A percentile compares a stretch with the other conserved stretches of the same genome.
Evolutionary conservation across 2,113 vertebrate species (phyloP).

Genomic region (Protomyctophum bolini): DNA sequence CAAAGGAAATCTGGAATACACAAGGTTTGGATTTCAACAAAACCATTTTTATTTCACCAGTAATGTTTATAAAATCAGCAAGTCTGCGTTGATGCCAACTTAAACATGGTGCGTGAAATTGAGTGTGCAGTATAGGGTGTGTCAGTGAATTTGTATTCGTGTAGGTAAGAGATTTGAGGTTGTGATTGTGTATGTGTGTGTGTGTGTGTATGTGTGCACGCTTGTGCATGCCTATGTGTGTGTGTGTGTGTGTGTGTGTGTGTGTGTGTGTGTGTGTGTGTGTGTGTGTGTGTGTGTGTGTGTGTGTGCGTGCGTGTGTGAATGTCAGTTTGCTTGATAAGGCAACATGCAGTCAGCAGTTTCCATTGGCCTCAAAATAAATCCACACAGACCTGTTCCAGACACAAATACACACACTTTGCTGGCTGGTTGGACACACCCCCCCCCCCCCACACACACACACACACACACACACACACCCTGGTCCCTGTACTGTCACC

Average conservation of each 20-base stretch:
- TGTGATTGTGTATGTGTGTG: slow-evolving; percentile 25
- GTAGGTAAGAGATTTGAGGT: neutral
- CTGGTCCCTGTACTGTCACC: slow-evolving; percentile 6
- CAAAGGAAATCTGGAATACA: slow-evolving; percentile 28
- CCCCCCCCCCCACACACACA: no score
- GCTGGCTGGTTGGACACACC: slow-evolving; percentile 60
- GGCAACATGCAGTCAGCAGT: slow-evolving; percentile 76
- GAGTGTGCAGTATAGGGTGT: slow-evolving; percentile 15
- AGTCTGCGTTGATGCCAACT: slow-evolving; percentile 78
- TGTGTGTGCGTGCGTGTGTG: slow-evolving; percentile 26
- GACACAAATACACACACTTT: slow-evolving; percentile 50
- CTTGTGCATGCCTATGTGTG: neutral
- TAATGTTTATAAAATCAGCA: slow-evolving; percentile 82
- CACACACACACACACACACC: slow-evolving; percentile 14
- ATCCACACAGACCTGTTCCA: slow-evolving; percentile 62
- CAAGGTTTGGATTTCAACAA: slow-evolving; percentile 77
- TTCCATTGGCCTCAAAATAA: slow-evolving; percentile 69
- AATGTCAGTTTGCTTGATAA: slow-evolving; percentile 64
- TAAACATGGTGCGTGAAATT: slow-evolving; percentile 55
- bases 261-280: slow-evolving; percentile 7
- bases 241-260: slow-evolving; percentile 16
- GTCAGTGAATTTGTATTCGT: slow-evolving; percentile 9
- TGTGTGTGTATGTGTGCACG: slow-evolving; percentile 11
- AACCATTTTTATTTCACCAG: slow-evolving; percentile 79
- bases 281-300: slow-evolving; percentile 19